These are phyloP conservation scores for Hyles euphorbiae DNA, from an alignment of 1,140 invertebrate genomes.

Conservation along the genomic window DNA sequence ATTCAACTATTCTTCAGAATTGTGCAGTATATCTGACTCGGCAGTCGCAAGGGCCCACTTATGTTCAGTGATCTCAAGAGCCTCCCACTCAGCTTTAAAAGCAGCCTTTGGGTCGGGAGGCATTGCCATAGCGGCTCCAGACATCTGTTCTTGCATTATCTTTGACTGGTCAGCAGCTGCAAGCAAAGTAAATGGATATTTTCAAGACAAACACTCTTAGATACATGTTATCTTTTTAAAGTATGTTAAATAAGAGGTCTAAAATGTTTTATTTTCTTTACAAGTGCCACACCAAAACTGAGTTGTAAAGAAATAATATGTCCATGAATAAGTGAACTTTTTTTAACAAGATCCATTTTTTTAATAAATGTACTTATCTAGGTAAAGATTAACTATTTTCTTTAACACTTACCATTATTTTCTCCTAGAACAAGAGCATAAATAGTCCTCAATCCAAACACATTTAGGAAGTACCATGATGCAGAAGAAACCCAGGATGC, in stretches of 20 bases:
- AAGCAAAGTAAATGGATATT: constrained; percentile 15
- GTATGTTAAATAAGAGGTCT: too few relatives aligned
- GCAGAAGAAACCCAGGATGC: constrained; percentile 99
- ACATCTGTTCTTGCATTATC: constrained; percentile 99
- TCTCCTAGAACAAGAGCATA: constrained; percentile 98
- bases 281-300: too few relatives aligned
- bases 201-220: neutral
- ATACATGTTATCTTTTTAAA: too few relatives aligned
- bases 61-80: constrained; percentile 96
- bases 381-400: neutral
- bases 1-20: constrained; percentile 16
- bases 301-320: too few relatives aligned
- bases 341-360: too few relatives aligned
- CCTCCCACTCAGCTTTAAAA: constrained; percentile 99
- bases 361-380: too few relatives aligned
- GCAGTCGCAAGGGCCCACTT: constrained; percentile 90
- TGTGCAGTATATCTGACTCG: constrained; percentile 76
- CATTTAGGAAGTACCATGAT: constrained; percentile 99
- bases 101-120: constrained; percentile 98
- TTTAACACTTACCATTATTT: constrained; percentile 89
- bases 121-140: constrained; percentile 96
- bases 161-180: constrained; percentile 94
- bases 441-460: constrained; percentile 98
- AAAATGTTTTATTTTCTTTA: too few relatives aligned
- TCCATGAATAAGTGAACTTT: too few relatives aligned